Evolutionary conservation across 2,113 vertebrate genomes (phyloP).

Genomic region (Zapornia atra): DNA sequence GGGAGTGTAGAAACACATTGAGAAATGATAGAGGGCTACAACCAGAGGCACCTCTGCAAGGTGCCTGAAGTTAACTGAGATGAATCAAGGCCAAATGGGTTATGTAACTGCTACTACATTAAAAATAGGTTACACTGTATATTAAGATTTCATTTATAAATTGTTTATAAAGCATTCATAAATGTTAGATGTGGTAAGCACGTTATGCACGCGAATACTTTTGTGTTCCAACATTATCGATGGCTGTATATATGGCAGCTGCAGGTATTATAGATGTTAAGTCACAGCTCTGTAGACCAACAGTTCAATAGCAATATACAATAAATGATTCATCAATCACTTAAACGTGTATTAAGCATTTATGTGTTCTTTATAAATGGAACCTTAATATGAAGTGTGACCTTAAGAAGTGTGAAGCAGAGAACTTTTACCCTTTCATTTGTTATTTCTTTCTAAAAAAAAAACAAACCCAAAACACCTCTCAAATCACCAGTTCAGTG

Average conservation of each 20-base stretch:
- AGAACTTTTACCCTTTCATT: not conserved
- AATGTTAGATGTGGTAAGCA: slow-evolving; percentile 45
- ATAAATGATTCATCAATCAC: slow-evolving; percentile 52
- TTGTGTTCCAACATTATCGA: not conserved
- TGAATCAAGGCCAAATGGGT: slow-evolving; percentile 23
- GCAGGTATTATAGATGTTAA: slow-evolving; percentile 5
- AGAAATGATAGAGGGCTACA: not conserved
- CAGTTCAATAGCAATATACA: slow-evolving; percentile 32
- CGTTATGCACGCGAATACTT: not conserved
- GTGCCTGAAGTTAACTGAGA: not conserved
- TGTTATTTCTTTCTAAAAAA: not conserved
- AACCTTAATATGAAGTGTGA: slow-evolving; percentile 25
- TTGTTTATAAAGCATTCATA: slow-evolving; percentile 56
- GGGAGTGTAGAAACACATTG: not conserved
- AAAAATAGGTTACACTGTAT: slow-evolving; percentile 31
- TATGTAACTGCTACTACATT: not conserved
- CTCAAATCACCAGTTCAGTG: not conserved
- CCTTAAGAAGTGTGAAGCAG: slow-evolving; percentile 4
- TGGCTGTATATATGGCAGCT: not conserved
- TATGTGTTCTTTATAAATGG: slow-evolving; percentile 35
- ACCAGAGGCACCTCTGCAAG: not conserved
- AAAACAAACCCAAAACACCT: not conserved
- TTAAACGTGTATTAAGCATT: slow-evolving; percentile 26
- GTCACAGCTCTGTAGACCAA: slow-evolving; percentile 9
- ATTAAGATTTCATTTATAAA: slow-evolving; percentile 56